These are phyloP conservation scores for Myiothlypis chrysogaster DNA, from an alignment of 2,797 vertebrate genomes.

Conservation along the genomic window DNA sequence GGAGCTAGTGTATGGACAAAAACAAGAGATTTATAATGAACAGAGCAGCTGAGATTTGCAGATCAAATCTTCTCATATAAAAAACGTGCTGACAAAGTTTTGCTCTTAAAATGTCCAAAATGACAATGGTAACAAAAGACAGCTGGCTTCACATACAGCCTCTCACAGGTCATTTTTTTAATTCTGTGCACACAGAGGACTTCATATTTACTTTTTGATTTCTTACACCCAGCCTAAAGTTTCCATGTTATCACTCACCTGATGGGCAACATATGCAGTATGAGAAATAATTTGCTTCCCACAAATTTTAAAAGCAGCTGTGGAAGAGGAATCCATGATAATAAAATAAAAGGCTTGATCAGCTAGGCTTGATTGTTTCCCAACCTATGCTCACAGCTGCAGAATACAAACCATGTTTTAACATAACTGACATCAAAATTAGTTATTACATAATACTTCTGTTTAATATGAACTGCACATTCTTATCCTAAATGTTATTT, in stretches of 20 bases:
- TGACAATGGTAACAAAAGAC: slow-evolving; percentile 67
- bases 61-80: slow-evolving; percentile 71
- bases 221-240: slow-evolving; percentile 47
- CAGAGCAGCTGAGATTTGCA: slow-evolving; percentile 82
- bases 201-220: slow-evolving; percentile 39
- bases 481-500: slow-evolving; percentile 23
- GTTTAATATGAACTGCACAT: slow-evolving; percentile 42
- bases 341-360: slow-evolving; percentile 62
- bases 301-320: slow-evolving; percentile 64
- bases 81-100: slow-evolving; percentile 69
- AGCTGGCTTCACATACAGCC: slow-evolving; percentile 52
- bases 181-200: slow-evolving; percentile 61
- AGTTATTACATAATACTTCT: slow-evolving; percentile 9
- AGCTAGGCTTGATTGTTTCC: slow-evolving; percentile 41
- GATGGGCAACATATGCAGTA: slow-evolving; percentile 56
- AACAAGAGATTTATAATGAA: slow-evolving; percentile 89
- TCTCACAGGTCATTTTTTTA: slow-evolving; percentile 53
- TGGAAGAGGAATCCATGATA: slow-evolving; percentile 56
- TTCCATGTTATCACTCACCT: slow-evolving; percentile 56
- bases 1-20: slow-evolving; percentile 96
- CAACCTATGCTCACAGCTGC: slow-evolving; percentile 58
- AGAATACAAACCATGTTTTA: slow-evolving; percentile 49
- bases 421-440: slow-evolving; percentile 42
- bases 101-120: slow-evolving; percentile 67
- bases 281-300: slow-evolving; percentile 64